Evolutionary conservation across 2,113 vertebrate genomes (phyloP).

Genomic region (Athene noctua): DNA sequence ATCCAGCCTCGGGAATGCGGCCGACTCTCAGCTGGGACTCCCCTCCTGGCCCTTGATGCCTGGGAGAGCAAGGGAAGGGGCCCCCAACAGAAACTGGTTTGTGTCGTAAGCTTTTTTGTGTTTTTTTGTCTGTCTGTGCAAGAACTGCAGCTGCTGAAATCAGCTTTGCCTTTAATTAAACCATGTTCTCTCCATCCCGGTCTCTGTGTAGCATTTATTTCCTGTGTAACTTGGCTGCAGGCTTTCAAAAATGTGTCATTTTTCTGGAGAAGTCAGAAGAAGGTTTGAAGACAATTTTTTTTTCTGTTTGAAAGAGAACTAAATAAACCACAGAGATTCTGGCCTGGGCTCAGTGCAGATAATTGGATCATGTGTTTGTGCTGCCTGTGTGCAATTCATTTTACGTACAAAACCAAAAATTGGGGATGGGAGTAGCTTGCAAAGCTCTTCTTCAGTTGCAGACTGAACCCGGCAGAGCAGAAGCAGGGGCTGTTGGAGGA

Average conservation of each 20-base stretch:
- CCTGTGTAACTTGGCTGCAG: neutral
- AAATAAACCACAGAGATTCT: neutral
- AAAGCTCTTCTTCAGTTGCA: neutral
- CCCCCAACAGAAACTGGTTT: conserved; percentile 75
- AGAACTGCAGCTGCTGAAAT: conserved; percentile 88
- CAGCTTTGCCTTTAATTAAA: conserved; percentile 93
- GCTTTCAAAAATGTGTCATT: neutral
- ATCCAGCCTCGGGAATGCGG: conserved; percentile 72
- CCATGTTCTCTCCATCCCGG: conserved; percentile 84
- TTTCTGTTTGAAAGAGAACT: neutral
- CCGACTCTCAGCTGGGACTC: conserved; percentile 36
- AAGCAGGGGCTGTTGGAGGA: neutral
- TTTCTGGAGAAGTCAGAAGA: neutral
- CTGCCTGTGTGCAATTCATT: neutral
- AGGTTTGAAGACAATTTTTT: neutral
- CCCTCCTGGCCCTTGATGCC: neutral
- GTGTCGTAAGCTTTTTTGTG: conserved; percentile 82
- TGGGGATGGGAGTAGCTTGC: neutral
- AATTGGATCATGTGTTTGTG: neutral
- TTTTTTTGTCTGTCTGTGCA: conserved; percentile 82
- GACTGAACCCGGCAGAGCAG: neutral
- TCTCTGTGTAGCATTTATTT: conserved; percentile 55
- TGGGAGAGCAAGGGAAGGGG: conserved; percentile 50
- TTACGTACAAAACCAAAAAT: neutral
- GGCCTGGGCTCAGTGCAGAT: neutral